Conservation (phyloP, 2,797 vertebrate genomes). For the Sylvia borin region DNA sequence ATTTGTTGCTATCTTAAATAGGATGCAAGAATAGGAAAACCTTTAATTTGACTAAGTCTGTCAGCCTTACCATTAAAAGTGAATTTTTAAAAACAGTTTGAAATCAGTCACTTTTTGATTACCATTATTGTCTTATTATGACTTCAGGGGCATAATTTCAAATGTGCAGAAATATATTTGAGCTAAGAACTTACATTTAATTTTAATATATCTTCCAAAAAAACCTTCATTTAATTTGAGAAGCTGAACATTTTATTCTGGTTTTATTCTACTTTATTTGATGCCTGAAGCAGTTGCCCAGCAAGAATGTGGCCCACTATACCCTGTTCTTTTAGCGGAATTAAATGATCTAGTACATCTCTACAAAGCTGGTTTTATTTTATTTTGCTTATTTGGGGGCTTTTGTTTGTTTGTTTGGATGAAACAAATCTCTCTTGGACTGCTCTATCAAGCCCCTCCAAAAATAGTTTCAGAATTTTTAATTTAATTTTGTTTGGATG, state of each 20-base stretch:
- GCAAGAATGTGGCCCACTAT: background rate
- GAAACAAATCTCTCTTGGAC: background rate
- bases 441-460: background rate
- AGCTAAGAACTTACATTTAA: background rate
- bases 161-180: background rate
- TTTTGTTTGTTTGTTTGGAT: background rate
- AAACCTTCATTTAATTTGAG: background rate
- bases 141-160: background rate
- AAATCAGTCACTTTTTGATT: background rate
- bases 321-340: background rate
- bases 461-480: background rate
- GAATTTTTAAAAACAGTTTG: background rate
- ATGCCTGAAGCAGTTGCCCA: background rate
- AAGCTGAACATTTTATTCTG: background rate
- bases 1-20: background rate
- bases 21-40: background rate
- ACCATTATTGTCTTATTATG: background rate
- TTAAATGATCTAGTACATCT: background rate
- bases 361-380: background rate
- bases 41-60: background rate
- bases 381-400: background rate
- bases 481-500: background rate
- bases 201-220: background rate
- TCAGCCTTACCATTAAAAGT: background rate
- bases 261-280: background rate